phyloP scores from a whole-genome alignment of 2,888 invertebrate species.

The Choristoneura rosaceana region DNA sequence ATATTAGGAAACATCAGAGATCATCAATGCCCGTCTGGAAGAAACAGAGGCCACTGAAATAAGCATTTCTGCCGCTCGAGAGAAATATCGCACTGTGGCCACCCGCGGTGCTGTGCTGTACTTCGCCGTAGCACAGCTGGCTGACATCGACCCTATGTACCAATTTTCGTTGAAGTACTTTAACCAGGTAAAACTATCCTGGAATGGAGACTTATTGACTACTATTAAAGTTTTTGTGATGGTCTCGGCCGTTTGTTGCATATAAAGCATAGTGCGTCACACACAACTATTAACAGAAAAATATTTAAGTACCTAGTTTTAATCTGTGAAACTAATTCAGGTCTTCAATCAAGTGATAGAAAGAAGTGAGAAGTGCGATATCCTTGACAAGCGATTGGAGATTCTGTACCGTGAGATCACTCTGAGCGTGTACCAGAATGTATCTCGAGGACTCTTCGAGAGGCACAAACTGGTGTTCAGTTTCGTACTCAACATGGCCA shows the following conservation, averaged over 20 bases:
- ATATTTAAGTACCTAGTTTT: background rate
- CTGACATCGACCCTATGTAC: conserved; percentile 98
- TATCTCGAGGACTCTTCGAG: conserved; percentile 96
- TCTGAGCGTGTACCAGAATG: conserved; percentile 92
- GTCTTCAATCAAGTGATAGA: conserved; percentile 93
- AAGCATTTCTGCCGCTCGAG: conserved; percentile 93
- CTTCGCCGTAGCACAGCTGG: conserved; percentile 95
- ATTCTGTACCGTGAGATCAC: conserved; percentile 92
- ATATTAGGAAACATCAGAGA: conserved; percentile 93
- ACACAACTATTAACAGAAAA: too few relatives aligned
- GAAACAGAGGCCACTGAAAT: conserved; percentile 95
- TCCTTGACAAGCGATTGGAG: conserved; percentile 88
- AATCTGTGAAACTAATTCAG: conserved; percentile 67
- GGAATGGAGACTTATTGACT: too few relatives aligned
- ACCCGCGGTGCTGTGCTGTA: conserved; percentile 95
- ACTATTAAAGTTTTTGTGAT: too few relatives aligned
- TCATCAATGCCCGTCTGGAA: conserved; percentile 94
- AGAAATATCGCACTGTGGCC: conserved; percentile 94
- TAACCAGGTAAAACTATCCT: conserved; percentile 67
- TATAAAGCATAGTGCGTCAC: too few relatives aligned
- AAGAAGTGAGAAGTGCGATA: conserved; percentile 88
- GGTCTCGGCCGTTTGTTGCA: too few relatives aligned
- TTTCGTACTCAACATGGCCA: conserved; percentile 92
- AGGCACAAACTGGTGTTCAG: conserved; percentile 95
- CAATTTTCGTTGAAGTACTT: conserved; percentile 97